Percentiles rank a stretch among this genome's conserved stretches.
phyloP scores from a whole-genome alignment of 2,888 invertebrate genomes.

The Cheilosia urbana region DNA sequence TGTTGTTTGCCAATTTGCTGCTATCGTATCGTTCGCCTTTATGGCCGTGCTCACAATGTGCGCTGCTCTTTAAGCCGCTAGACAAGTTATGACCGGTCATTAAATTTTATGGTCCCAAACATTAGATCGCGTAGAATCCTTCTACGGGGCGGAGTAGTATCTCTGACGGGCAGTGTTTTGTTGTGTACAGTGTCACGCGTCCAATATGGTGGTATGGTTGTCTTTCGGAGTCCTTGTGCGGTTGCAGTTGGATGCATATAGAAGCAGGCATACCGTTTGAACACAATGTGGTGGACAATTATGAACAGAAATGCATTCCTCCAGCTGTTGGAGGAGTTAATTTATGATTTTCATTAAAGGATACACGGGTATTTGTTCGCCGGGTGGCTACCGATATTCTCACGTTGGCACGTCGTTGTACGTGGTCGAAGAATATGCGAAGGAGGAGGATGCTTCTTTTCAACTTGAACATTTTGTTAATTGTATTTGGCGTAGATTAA shows the following conservation, averaged over 20 bases:
- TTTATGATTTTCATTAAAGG: constrained; percentile 74
- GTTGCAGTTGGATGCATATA: constrained; percentile 2
- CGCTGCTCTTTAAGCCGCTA: constrained; percentile 71
- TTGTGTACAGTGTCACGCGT: constrained; percentile 59
- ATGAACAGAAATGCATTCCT: constrained; percentile 67
- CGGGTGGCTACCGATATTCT: constrained; percentile 57
- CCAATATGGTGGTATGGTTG: constrained; percentile 6
- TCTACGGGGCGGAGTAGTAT: constrained; percentile 40
- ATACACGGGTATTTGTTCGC: constrained; percentile 52
- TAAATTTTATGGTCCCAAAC: constrained; percentile 69
- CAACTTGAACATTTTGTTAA: not conserved
- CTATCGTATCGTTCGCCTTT: constrained; percentile 67
- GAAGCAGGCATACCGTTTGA: not conserved
- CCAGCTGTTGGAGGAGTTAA: constrained; percentile 70
- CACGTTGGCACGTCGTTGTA: constrained; percentile 58
- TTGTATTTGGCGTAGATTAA: not conserved
- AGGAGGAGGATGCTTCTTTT: not conserved
- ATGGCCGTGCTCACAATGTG: constrained; percentile 54
- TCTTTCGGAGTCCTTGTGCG: constrained; percentile 67
- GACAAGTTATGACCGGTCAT: constrained; percentile 74
- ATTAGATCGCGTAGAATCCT: constrained; percentile 73
- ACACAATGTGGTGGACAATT: constrained; percentile 67
- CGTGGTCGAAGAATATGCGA: not conserved
- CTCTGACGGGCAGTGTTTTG: constrained; percentile 23
- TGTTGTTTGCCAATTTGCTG: constrained; percentile 70